A percentile compares a stretch with the other conserved stretches of the same genome.
phyloP scores from a whole-genome alignment of 2,113 vertebrate genomes.

The Baryphthengus martii region DNA sequence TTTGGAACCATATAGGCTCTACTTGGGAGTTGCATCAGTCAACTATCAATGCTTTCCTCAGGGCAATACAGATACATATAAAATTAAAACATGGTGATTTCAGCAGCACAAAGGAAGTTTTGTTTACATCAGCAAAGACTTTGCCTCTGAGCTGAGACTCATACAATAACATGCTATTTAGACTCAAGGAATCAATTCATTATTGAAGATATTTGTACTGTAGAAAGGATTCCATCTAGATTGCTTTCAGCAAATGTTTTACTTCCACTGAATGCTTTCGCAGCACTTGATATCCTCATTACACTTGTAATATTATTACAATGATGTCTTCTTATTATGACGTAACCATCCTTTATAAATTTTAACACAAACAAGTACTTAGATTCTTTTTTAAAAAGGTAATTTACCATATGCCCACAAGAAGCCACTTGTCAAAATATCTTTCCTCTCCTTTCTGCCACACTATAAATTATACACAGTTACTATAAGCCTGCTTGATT shows the following conservation, averaged over 20 bases:
- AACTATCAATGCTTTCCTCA: not conserved
- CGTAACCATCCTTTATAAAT: not conserved
- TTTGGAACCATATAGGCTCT: not conserved
- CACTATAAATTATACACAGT: not conserved
- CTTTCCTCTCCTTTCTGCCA: not conserved
- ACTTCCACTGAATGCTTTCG: not conserved
- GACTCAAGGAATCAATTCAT: not conserved
- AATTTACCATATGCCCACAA: not conserved
- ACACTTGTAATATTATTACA: not conserved
- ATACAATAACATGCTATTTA: not conserved
- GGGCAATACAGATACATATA: not conserved
- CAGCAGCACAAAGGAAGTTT: not conserved
- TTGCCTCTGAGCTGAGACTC: not conserved
- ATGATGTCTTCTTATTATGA: not conserved
- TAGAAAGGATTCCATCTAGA: not conserved
- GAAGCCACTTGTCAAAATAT: not conserved
- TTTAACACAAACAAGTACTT: not conserved
- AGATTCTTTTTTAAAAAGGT: not conserved
- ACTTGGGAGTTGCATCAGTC: not conserved
- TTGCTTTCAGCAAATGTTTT: not conserved
- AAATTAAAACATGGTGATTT: conserved; percentile 1
- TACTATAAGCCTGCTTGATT: not conserved
- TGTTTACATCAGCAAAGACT: not conserved
- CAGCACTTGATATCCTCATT: not conserved
- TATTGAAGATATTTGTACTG: not conserved